Base-by-base conservation (phyloP, 2,113 vertebrate species). In the Dasyornis broadbenti region DNA sequence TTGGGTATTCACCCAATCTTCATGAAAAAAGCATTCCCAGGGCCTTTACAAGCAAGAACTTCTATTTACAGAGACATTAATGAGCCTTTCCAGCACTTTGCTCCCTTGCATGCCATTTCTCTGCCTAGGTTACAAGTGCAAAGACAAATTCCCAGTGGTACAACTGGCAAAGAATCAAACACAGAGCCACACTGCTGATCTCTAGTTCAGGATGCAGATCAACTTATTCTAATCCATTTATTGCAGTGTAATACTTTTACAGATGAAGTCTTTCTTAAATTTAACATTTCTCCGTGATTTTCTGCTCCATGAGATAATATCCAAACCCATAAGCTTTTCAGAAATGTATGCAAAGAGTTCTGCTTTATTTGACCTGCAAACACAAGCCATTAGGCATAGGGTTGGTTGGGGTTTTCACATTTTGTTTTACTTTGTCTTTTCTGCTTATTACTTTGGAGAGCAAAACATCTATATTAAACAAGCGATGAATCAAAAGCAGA, bases 91-190 rank as follows among this genome's bases (percentile, higher is more conserved):
- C 70, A 82, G 73, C 37, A 89, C 57, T 91, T 82, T 60, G 52
- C 53, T 91, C 22, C 44, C n/a, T 75, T 52, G 40, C 84, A 40
- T 96, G 49, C 84, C 90, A 57, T 78, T 89, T 87, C 87, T 93
- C 61, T 95, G 82, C 82, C 90, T 76, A 53, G 77, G 92, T 90
- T 93, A 89, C 96, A 87, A 82, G 24, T 23, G 56, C 27, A 87
- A 89, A 79, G n/a, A 75, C 35, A 44, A 92, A 94, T 69, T 75
- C 49, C 65, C 77, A 40, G 9, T 42, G 39, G 52, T 16, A 68
- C 30, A 59, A 20, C 72, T 79, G 56, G 56, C 65, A 68, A 70
- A 78, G 44, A 60, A 52, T 73, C 73, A 63, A 70, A 54, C 50
- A 49, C 15, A 57, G 68, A 77, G 28, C 31, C 40, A 27, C 54